Percentiles rank a stretch among this genome's conserved stretches.
Evolutionary conservation across 2,113 vertebrate genomes (phyloP).

Genomic region (Xiphias gladius): DNA sequence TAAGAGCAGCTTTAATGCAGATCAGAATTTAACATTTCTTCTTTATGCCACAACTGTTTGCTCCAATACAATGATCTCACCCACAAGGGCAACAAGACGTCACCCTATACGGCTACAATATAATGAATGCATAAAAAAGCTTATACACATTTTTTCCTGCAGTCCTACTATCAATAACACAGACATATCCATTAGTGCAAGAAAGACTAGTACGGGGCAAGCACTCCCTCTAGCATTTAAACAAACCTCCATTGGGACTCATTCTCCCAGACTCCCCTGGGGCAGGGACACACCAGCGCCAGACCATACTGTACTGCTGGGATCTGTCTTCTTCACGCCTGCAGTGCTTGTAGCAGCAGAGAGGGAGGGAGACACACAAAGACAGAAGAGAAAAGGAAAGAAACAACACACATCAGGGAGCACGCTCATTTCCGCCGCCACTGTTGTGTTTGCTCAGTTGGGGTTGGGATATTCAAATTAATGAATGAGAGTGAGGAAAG

Average conservation of each 20-base stretch:
- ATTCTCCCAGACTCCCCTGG: constrained; percentile 80
- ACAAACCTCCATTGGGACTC: constrained; percentile 78
- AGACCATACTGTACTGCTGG: constrained; percentile 59
- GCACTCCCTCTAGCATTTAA: constrained; percentile 82
- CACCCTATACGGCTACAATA: constrained; percentile 26
- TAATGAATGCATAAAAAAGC: constrained; percentile 73
- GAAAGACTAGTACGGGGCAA: constrained; percentile 71
- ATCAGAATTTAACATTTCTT: constrained; percentile 10
- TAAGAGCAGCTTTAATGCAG: constrained; percentile 1
- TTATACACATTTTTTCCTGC: constrained; percentile 55
- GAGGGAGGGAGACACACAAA: constrained; percentile 34
- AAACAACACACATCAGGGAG: constrained; percentile 63
- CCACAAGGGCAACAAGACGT: constrained; percentile 53
- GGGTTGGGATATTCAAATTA: constrained; percentile 80
- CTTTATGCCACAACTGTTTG: constrained; percentile 3
- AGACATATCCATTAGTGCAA: constrained; percentile 79
- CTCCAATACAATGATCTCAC: constrained; percentile 39
- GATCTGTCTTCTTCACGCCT: constrained; percentile 71
- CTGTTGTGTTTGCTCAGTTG: constrained; percentile 63
- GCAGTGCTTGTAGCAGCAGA: constrained; percentile 45
- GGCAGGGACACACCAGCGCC: constrained; percentile 64
- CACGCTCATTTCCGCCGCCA: constrained; percentile 37
- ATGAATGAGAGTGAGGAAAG: constrained; percentile 76
- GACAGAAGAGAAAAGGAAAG: constrained; percentile 22
- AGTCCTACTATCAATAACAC: constrained; percentile 76